These are phyloP conservation scores for Idaea dimidiata DNA, from an alignment of 2,888 invertebrate species.

Conservation along the genomic window DNA sequence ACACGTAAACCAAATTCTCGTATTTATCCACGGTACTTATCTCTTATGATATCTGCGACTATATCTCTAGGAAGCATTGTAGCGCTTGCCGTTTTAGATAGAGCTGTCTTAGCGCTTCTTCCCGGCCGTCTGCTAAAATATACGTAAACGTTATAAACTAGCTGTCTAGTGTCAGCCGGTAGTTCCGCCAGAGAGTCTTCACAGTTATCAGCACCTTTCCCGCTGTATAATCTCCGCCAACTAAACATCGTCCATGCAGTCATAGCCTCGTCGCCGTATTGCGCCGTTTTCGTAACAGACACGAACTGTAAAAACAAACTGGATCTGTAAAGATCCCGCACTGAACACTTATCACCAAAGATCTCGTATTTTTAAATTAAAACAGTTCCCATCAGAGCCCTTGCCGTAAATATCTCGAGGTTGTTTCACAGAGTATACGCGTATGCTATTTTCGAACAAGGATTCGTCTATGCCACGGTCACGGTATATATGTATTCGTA, in stretches of 20 bases:
- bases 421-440: slow-evolving; percentile 17
- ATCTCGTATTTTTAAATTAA: slow-evolving; percentile 10
- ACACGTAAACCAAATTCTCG: background rate
- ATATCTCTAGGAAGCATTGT: slow-evolving; percentile 74
- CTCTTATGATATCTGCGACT: slow-evolving; percentile 70
- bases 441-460: slow-evolving; percentile 22
- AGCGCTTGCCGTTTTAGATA: slow-evolving; percentile 69
- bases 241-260: slow-evolving; percentile 79
- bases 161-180: slow-evolving; percentile 70
- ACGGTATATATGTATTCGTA: slow-evolving; percentile 10
- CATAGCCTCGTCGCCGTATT: slow-evolving; percentile 76
- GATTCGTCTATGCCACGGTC: slow-evolving; percentile 19
- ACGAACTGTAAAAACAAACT: slow-evolving; percentile 5
- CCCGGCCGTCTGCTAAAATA: slow-evolving; percentile 71
- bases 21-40: slow-evolving; percentile 51
- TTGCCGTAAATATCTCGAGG: slow-evolving; percentile 25
- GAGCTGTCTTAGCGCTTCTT: slow-evolving; percentile 61
- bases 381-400: slow-evolving; percentile 23
- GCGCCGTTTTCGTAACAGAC: slow-evolving; percentile 62
- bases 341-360: slow-evolving; percentile 11
- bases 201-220: slow-evolving; percentile 49
- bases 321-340: slow-evolving; percentile 12
- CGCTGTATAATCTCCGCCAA: slow-evolving; percentile 71
- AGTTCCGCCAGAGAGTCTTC: slow-evolving; percentile 63
- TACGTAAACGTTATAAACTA: slow-evolving; percentile 73